A percentile compares a stretch with the other conserved stretches of the same genome.
Conservation (phyloP, 2,888 invertebrate genomes). For the Microctonus hyperodae region DNA sequence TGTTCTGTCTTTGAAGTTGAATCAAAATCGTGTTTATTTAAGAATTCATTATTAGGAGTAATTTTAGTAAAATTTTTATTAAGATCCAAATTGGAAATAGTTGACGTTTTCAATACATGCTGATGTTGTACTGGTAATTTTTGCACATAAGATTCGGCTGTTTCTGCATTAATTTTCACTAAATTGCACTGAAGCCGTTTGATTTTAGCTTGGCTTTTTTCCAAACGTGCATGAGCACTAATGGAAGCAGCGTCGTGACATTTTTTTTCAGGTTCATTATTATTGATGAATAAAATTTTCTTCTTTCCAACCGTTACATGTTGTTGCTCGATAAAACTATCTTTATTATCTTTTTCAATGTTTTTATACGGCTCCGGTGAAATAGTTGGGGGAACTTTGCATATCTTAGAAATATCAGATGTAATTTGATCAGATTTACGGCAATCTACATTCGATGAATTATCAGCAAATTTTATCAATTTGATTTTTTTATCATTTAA, state of each 20-base stretch:
- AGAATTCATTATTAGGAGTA: conserved; percentile 51
- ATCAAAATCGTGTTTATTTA: conserved; percentile 48
- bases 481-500: conserved; percentile 41
- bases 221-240: conserved; percentile 44
- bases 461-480: conserved; percentile 44
- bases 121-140: conserved; percentile 41
- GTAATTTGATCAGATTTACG: conserved; percentile 29
- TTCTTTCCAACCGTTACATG: not conserved
- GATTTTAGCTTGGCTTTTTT: conserved; percentile 50
- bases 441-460: conserved; percentile 43
- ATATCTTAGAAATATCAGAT: conserved; percentile 30
- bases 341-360: conserved; percentile 12
- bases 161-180: conserved; percentile 51
- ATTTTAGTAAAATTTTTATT: conserved; percentile 43
- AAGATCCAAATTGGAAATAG: conserved; percentile 37
- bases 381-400: conserved; percentile 41
- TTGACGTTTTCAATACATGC: conserved; percentile 28
- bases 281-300: not conserved
- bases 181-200: conserved; percentile 51
- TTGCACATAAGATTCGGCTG: conserved; percentile 50
- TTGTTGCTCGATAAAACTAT: not conserved
- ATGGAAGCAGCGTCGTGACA: not conserved
- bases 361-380: conserved; percentile 39
- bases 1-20: conserved; percentile 51
- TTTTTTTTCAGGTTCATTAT: not conserved